Percentiles rank a stretch among this genome's conserved stretches.
phyloP scores from a whole-genome alignment of 2,888 invertebrate genomes.

The Girardia tigrina region DNA sequence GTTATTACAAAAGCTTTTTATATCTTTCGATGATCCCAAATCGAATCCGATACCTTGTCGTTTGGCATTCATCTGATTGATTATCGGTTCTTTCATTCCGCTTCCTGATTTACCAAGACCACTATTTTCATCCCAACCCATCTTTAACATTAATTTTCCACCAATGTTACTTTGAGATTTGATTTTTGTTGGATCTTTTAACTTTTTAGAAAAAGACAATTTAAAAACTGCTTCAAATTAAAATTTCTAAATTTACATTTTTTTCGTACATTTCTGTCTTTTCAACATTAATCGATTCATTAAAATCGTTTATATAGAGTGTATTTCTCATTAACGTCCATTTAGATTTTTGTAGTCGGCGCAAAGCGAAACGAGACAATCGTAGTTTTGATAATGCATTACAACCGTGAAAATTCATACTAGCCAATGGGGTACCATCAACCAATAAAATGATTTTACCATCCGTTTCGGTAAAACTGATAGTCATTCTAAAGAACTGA shows the following conservation, averaged over 20 bases:
- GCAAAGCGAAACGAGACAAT: background rate
- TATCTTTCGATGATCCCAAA: background rate
- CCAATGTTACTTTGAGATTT: constrained; percentile 52
- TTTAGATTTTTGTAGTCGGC: background rate
- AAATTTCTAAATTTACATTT: background rate
- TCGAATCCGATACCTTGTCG: constrained; percentile 44
- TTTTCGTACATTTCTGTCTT: background rate
- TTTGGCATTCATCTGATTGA: constrained; percentile 40
- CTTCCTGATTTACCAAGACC: constrained; percentile 57
- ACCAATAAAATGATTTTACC: background rate
- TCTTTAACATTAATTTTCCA: constrained; percentile 56
- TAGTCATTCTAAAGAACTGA: background rate
- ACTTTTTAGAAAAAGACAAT: too few relatives aligned
- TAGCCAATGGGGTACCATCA: background rate
- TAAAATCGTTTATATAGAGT: background rate
- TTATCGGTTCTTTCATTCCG: constrained; percentile 59
- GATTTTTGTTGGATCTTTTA: background rate
- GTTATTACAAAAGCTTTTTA: background rate
- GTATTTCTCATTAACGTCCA: background rate
- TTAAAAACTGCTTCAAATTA: too few relatives aligned
- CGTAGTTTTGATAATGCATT: background rate
- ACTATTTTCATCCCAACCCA: constrained; percentile 63
- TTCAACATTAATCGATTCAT: background rate
- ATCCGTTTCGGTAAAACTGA: background rate
- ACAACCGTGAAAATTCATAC: background rate